Percentiles rank a stretch among this genome's conserved stretches.
phyloP scores from a whole-genome alignment of 37 sponge, comb jelly and placozoan species.

The Agelas oroides region DNA sequence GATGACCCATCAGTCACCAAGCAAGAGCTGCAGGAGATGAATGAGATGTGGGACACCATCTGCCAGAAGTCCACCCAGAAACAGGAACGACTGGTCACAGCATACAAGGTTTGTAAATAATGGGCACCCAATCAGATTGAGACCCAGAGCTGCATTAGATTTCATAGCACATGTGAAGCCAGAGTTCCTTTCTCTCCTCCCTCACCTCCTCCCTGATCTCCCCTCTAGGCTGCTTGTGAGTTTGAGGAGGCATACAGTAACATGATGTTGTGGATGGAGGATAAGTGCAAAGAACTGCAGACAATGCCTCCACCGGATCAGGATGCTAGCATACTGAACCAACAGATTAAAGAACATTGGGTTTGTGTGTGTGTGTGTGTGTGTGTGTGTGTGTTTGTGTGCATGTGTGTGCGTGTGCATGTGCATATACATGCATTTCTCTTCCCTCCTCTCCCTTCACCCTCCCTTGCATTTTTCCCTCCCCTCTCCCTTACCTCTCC shows the following conservation, averaged over 20 bases:
- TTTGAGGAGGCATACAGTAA: constrained; percentile 60
- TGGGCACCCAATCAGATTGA: no score
- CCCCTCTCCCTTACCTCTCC: no score
- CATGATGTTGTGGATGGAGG: constrained; percentile 67
- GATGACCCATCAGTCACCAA: constrained; percentile 50
- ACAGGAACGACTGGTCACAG: constrained; percentile 69
- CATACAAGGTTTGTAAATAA: constrained; percentile 40
- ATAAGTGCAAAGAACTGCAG: constrained; percentile 52
- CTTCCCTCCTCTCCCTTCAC: no score
- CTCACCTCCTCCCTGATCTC: no score
- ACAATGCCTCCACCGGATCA: constrained; percentile 59
- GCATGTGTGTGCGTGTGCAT: no score
- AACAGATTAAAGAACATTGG: constrained; percentile 82
- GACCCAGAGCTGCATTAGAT: no score
- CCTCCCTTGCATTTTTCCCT: no score
- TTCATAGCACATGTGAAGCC: no score
- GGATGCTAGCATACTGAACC: constrained; percentile 59
- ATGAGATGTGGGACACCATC: constrained; percentile 58
- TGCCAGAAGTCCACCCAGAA: constrained; percentile 45
- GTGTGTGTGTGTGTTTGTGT: no score
- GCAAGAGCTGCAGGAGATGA: constrained; percentile 45
- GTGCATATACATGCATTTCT: no score
- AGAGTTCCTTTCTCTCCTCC: no score
- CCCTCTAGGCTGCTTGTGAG: constrained; percentile 39
- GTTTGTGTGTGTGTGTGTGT: no score